phyloP scores from a whole-genome alignment of 2,113 vertebrate genomes.

The Pyrgilauda ruficollis region DNA sequence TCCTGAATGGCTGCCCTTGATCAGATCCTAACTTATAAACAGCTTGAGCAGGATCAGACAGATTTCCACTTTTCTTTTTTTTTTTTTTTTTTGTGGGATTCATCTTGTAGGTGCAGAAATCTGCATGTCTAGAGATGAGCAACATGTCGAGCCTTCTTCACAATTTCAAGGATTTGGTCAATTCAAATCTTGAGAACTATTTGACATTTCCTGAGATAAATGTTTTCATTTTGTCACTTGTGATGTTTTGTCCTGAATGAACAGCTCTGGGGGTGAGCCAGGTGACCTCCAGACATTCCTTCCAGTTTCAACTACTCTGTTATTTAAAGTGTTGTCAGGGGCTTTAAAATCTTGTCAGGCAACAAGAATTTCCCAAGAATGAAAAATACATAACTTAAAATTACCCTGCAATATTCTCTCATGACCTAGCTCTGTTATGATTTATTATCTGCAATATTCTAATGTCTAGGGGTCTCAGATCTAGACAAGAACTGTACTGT shows the following conservation, averaged over 20 bases:
- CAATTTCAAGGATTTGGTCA: background rate
- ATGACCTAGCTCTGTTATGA: background rate
- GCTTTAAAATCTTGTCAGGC: background rate
- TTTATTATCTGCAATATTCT: background rate
- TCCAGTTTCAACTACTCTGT: background rate
- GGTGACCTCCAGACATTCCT: background rate
- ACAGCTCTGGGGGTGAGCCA: accelerated
- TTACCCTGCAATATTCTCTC: background rate
- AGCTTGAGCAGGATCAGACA: background rate
- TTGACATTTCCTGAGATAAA: background rate
- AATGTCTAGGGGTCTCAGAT: background rate
- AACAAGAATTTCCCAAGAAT: background rate
- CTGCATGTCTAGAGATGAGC: background rate
- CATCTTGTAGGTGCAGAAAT: background rate
- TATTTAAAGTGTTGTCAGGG: background rate
- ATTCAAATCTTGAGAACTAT: background rate
- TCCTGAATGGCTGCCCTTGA: background rate
- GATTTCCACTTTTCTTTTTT: background rate
- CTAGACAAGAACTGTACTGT: background rate
- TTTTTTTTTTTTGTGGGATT: background rate
- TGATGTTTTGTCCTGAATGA: background rate
- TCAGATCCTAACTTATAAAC: background rate
- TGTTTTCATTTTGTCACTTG: background rate
- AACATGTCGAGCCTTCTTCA: background rate
- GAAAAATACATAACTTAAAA: background rate